Percentiles rank a stretch among this genome's conserved stretches.
Conservation (phyloP, 2,113 vertebrate species). For the Pseudopipra pipra region DNA sequence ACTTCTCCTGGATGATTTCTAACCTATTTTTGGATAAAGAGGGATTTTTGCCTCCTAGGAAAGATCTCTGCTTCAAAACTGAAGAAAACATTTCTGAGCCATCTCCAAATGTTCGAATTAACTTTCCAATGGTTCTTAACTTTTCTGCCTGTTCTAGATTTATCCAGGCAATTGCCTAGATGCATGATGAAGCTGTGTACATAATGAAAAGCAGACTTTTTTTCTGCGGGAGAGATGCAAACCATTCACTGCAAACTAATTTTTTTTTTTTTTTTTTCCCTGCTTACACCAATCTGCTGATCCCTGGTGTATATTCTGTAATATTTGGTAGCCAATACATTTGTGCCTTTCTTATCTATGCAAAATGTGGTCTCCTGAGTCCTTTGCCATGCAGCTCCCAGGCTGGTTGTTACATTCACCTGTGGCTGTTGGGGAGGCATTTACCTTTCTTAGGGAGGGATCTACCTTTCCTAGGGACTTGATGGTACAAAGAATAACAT, state of each 20-base stretch:
- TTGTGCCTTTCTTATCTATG: neutral
- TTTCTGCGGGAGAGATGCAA: neutral
- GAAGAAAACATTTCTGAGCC: neutral
- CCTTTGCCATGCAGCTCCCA: neutral
- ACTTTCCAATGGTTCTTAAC: neutral
- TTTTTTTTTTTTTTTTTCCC: neutral
- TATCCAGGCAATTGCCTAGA: neutral
- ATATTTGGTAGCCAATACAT: neutral
- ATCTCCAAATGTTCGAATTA: neutral
- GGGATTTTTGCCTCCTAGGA: neutral
- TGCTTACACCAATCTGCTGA: neutral
- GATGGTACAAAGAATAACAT: neutral
- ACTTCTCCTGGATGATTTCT: constrained; percentile 3
- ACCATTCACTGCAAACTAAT: neutral
- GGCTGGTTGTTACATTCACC: fast-evolving
- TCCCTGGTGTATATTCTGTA: neutral
- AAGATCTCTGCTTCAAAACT: neutral
- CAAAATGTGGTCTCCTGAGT: neutral
- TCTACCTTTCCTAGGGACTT: neutral
- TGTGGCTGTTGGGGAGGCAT: neutral
- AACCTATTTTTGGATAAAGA: constrained; percentile 21
- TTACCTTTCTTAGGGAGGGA: neutral
- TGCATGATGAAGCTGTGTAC: neutral
- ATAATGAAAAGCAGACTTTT: neutral
- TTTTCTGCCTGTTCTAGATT: constrained; percentile 1